These are phyloP conservation scores for Echinometra lucunter DNA, from an alignment of 53 echinoderm and acorn worm species.

Conservation along the genomic window DNA sequence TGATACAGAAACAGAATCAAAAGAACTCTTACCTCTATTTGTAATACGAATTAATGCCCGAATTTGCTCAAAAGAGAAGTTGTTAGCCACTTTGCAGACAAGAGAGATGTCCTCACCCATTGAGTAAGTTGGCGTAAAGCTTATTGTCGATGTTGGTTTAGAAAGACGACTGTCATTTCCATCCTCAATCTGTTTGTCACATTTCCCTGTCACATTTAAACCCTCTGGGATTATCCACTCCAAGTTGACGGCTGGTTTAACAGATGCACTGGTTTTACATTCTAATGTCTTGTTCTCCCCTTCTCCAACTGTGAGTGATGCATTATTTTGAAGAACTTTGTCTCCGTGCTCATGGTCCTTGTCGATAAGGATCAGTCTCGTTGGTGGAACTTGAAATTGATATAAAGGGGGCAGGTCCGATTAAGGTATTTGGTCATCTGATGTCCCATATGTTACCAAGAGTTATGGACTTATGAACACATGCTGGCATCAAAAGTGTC, in stretches of 20 bases:
- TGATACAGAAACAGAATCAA: too few relatives aligned
- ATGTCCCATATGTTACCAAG: too few relatives aligned
- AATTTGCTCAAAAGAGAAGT: background rate
- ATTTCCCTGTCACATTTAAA: too few relatives aligned
- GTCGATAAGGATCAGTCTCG: background rate
- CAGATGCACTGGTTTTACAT: background rate
- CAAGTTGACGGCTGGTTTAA: background rate
- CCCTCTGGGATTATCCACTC: background rate
- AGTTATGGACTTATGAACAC: too few relatives aligned
- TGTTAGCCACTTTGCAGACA: background rate
- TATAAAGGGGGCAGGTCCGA: too few relatives aligned
- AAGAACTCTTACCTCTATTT: background rate
- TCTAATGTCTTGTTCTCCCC: background rate
- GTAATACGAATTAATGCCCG: background rate
- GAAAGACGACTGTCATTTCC: background rate
- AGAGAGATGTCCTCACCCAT: background rate
- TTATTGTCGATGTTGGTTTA: background rate
- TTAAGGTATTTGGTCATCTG: too few relatives aligned
- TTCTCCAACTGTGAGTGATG: background rate
- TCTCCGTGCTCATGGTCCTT: background rate
- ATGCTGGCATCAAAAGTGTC: too few relatives aligned
- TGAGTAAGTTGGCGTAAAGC: background rate
- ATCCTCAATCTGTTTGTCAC: too few relatives aligned
- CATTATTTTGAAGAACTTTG: background rate
- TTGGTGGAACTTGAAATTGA: slow-evolving; percentile 11